These are phyloP conservation scores for Copidosoma floridanum DNA, from an alignment of 1,140 invertebrate genomes.

Conservation along the genomic window DNA sequence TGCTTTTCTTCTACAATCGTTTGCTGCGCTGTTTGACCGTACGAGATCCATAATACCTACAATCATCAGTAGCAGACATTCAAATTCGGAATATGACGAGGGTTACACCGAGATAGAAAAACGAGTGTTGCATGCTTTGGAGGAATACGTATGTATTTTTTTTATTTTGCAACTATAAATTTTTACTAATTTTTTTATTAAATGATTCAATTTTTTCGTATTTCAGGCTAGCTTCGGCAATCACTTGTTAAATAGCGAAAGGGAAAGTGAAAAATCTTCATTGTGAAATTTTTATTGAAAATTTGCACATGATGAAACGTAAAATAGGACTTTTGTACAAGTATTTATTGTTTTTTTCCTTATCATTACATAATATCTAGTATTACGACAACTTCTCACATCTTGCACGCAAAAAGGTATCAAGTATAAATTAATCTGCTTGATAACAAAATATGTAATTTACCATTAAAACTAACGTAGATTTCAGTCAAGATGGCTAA, in stretches of 20 bases:
- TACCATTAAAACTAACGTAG: conserved; percentile 7
- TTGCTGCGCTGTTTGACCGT: conserved; percentile 50
- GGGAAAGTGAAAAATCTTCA: conserved; percentile 9
- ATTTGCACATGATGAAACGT: not conserved
- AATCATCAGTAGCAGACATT: conserved; percentile 42
- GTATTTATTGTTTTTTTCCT: conserved; percentile 23
- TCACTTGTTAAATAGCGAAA: conserved; percentile 17
- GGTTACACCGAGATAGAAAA: conserved; percentile 32
- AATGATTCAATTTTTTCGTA: conserved; percentile 1
- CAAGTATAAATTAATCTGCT: conserved; percentile 12
- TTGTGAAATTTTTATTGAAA: not conserved
- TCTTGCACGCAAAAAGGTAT: conserved; percentile 8
- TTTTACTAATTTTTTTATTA: conserved; percentile 5
- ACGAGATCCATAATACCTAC: conserved; percentile 48
- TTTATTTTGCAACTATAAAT: not conserved
- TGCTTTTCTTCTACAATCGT: conserved; percentile 53
- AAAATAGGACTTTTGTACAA: conserved; percentile 2
- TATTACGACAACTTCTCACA: conserved; percentile 11
- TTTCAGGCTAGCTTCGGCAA: conserved; percentile 37
- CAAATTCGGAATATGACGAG: conserved; percentile 24
- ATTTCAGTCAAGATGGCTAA: conserved; percentile 14
- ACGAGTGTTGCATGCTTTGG: conserved; percentile 40
- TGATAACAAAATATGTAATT: conserved; percentile 10
- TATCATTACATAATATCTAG: conserved; percentile 13
- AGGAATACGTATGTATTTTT: conserved; percentile 46